These are phyloP conservation scores for Steinernema scapterisci DNA, from an alignment of 2,888 invertebrate genomes.

Conservation along the genomic window DNA sequence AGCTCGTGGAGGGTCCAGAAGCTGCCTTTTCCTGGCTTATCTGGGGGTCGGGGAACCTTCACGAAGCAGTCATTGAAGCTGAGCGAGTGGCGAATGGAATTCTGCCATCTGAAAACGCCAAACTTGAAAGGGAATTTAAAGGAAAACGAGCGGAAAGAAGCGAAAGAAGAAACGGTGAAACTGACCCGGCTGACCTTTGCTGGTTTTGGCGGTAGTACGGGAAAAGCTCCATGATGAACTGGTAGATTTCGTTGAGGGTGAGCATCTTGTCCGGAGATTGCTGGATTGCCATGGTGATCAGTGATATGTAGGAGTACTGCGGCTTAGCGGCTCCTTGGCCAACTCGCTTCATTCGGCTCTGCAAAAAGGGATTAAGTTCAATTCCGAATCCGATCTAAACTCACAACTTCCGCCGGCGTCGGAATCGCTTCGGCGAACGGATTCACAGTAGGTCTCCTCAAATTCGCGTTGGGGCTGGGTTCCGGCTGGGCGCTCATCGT, in stretches of 20 bases:
- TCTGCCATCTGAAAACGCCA: conserved; percentile 79
- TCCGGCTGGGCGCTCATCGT: not conserved
- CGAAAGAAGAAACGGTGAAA: conserved; percentile 23
- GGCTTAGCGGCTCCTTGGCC: conserved; percentile 86
- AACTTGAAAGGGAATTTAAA: not conserved
- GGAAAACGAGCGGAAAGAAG: not conserved
- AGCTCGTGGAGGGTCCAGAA: conserved; percentile 97
- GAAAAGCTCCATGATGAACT: conserved; percentile 98
- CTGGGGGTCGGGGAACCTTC: conserved; percentile 84
- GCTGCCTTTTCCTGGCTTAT: conserved; percentile 97
- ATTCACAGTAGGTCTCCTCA: conserved; percentile 11
- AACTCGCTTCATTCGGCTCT: conserved; percentile 54
- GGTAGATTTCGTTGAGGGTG: conserved; percentile 91
- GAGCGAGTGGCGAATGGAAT: conserved; percentile 93
- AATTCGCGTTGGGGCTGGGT: not conserved
- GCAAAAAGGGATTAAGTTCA: conserved; percentile 32
- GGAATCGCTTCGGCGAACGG: conserved; percentile 25
- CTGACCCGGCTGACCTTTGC: conserved; percentile 74
- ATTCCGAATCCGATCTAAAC: not conserved
- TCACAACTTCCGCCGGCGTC: conserved; percentile 35
- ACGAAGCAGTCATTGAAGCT: conserved; percentile 99
- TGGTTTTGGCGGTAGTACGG: conserved; percentile 98
- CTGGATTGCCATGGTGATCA: conserved; percentile 99
- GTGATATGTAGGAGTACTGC: conserved; percentile 97
- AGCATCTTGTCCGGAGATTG: conserved; percentile 93